A percentile compares a stretch with the other conserved stretches of the same genome.
Evolutionary conservation across 1,140 invertebrate species (phyloP).

Genomic region (Cepaea nemoralis): DNA sequence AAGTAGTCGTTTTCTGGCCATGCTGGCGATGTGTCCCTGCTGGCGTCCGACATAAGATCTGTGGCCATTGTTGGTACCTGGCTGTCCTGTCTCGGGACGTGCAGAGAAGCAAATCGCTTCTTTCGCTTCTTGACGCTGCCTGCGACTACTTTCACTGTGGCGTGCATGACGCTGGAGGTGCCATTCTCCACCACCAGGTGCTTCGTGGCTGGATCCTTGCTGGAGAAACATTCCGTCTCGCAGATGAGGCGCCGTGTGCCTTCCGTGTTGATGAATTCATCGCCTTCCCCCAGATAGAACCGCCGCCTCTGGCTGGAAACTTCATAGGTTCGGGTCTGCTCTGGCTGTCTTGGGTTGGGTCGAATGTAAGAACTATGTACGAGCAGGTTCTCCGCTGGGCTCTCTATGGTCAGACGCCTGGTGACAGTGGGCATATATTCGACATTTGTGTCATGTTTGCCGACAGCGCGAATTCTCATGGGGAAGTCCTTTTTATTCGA

Average conservation of each 20-base stretch:
- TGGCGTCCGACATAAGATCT: too few species aligned
- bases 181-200: conserved; percentile 11
- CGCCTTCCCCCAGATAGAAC: not conserved
- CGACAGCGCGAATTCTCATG: not conserved
- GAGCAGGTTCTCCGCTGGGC: not conserved
- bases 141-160: not conserved
- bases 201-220: not conserved
- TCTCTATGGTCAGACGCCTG: not conserved
- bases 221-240: conserved; percentile 8
- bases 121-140: not conserved
- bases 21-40: too few species aligned
- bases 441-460: not conserved
- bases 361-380: not conserved
- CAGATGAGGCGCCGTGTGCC: not conserved
- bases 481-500: not conserved
- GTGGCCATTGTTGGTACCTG: not conserved
- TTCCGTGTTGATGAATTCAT: not conserved
- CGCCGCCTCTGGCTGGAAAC: not conserved
- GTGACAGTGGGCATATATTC: not conserved
- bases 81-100: not conserved
- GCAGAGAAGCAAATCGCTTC: too few species aligned
- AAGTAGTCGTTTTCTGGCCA: too few species aligned
- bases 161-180: not conserved
- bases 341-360: not conserved
- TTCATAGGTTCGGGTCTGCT: not conserved